A percentile compares a stretch with the other conserved stretches of the same genome.
Evolutionary conservation across 2,113 vertebrate species (phyloP).

Genomic region (Poicephalus gulielmi): DNA sequence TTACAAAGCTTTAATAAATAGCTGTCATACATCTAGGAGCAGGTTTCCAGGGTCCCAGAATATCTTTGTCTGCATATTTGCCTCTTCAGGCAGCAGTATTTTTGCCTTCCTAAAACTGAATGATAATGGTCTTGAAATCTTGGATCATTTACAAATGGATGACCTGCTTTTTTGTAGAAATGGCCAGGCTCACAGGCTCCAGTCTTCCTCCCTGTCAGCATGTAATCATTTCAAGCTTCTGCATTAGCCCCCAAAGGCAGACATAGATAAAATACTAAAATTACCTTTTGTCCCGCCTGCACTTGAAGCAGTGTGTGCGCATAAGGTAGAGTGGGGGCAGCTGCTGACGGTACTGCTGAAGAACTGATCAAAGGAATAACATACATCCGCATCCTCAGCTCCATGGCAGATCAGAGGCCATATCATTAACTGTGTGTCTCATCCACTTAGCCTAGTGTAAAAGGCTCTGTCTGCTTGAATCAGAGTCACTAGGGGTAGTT

Average conservation of each 20-base stretch:
- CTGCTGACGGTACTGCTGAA: neutral
- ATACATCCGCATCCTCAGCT: neutral
- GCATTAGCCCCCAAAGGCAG: slow-evolving; percentile 47
- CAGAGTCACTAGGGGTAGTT: neutral
- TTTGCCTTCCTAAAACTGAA: slow-evolving; percentile 66
- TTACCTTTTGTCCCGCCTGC: slow-evolving; percentile 53
- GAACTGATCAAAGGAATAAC: slow-evolving; percentile 51
- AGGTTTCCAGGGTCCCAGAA: slow-evolving; percentile 71
- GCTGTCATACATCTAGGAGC: slow-evolving; percentile 57
- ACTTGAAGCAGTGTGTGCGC: neutral
- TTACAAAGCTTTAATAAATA: slow-evolving; percentile 75
- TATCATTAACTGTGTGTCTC: slow-evolving; percentile 48
- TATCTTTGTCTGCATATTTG: slow-evolving; percentile 65
- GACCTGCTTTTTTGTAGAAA: slow-evolving; percentile 39
- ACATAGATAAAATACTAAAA: slow-evolving; percentile 71
- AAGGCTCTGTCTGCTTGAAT: slow-evolving; percentile 44
- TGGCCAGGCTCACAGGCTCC: neutral
- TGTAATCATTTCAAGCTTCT: slow-evolving; percentile 57
- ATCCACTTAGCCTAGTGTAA: slow-evolving; percentile 37
- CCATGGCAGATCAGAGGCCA: neutral
- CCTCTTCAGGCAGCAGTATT: slow-evolving; percentile 36
- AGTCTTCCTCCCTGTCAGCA: slow-evolving; percentile 2
- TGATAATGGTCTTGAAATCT: slow-evolving; percentile 55
- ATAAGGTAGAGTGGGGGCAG: neutral
- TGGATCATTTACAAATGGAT: slow-evolving; percentile 41